Conservation (phyloP, 2,888 invertebrate species). For the Ischnura elegans region DNA sequence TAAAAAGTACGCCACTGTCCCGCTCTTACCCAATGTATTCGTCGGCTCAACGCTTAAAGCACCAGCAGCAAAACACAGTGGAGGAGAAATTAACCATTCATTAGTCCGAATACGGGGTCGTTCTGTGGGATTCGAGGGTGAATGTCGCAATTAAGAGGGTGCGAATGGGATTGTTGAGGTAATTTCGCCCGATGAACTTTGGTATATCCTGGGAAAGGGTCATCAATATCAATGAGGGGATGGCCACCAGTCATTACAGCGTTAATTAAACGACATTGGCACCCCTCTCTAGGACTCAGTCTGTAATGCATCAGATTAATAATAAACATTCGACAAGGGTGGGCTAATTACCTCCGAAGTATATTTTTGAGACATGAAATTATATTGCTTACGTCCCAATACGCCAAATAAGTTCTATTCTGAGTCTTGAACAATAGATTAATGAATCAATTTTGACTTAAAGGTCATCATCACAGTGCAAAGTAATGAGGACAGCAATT, state of each 20-base stretch:
- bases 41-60: background rate
- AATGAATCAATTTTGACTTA: too few relatives aligned
- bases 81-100: constrained; percentile 28
- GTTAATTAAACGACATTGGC: background rate
- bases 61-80: background rate
- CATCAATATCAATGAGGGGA: background rate
- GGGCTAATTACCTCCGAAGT: too few relatives aligned
- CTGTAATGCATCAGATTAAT: background rate
- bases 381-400: too few relatives aligned
- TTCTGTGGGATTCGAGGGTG: background rate
- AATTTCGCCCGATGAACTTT: constrained; percentile 30
- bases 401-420: too few relatives aligned
- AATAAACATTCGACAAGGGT: too few relatives aligned
- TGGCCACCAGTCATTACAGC: background rate
- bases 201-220: background rate
- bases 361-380: too few relatives aligned
- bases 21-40: background rate
- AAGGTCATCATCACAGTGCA: too few relatives aligned
- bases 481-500: too few relatives aligned
- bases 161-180: background rate
- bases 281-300: too few relatives aligned
- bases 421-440: too few relatives aligned
- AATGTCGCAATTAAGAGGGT: constrained; percentile 12
- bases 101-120: constrained; percentile 16
- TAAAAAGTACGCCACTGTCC: constrained; percentile 30